Evolutionary conservation across 2,797 vertebrate species (phyloP).

Genomic region (Mus spretus): DNA sequence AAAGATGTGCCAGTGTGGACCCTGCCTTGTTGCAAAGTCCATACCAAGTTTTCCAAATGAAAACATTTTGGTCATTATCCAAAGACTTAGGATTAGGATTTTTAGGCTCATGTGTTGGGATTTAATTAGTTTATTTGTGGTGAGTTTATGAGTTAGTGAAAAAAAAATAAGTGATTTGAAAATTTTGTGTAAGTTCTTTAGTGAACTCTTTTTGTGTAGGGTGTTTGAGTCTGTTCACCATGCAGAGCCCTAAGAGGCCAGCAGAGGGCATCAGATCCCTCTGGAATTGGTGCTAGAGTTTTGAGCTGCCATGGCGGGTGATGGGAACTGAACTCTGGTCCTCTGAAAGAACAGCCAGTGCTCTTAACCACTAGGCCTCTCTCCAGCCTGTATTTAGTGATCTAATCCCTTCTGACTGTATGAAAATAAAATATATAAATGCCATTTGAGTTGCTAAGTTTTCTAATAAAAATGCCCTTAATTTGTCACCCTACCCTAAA

Average conservation of each 20-base stretch:
- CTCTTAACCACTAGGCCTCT: background rate
- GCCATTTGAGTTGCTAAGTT: constrained; percentile 42
- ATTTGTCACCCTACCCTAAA: constrained; percentile 23
- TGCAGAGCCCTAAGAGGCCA: background rate
- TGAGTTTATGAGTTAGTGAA: constrained; percentile 51
- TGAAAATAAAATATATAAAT: constrained; percentile 49
- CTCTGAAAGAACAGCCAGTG: background rate
- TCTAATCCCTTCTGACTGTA: constrained; percentile 29
- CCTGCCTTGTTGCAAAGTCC: background rate
- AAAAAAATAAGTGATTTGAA: constrained; percentile 69
- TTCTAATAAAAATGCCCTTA: background rate
- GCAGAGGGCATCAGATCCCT: background rate
- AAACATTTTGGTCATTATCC: constrained; percentile 9
- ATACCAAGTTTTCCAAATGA: background rate
- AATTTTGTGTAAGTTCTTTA: background rate
- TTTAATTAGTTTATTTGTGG: constrained; percentile 65
- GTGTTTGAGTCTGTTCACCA: background rate
- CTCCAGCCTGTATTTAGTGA: constrained; percentile 22
- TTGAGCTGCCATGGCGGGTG: background rate
- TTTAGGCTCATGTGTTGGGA: constrained; percentile 1
- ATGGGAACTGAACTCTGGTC: background rate
- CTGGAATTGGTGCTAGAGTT: background rate
- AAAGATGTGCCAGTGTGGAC: constrained; percentile 5
- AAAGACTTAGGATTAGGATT: constrained; percentile 25
- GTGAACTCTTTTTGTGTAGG: background rate